Conservation (phyloP, 2,797 vertebrate genomes). For the Novumbra hubbsi region DNA sequence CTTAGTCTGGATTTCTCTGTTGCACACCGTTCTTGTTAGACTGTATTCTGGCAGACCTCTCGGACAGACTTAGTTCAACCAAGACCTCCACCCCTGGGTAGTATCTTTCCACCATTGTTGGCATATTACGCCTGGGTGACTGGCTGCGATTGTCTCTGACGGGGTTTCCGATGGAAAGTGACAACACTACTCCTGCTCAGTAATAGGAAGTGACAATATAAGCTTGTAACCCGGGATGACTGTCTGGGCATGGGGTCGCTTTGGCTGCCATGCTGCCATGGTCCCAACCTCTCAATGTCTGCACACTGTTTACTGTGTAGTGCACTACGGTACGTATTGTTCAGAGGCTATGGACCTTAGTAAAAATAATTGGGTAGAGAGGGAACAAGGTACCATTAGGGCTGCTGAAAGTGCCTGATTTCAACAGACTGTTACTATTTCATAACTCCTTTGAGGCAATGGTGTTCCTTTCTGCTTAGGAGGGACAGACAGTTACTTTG, state of each 20-base stretch:
- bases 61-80: conserved; percentile 31
- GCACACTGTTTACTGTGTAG: not conserved
- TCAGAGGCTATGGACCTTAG: not conserved
- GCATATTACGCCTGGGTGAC: not conserved
- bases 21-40: not conserved
- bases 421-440: not conserved
- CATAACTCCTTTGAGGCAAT: conserved; percentile 10
- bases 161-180: conserved; percentile 28
- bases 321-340: not conserved
- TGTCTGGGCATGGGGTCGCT: conserved; percentile 21
- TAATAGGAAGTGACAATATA: too few relatives aligned
- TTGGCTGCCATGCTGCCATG: not conserved
- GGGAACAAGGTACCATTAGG: not conserved
- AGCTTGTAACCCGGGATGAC: conserved; percentile 29
- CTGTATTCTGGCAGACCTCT: not conserved
- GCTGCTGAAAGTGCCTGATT: not conserved
- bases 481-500: conserved; percentile 10
- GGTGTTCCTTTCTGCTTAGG: conserved; percentile 15
- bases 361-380: not conserved
- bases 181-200: conserved; percentile 28
- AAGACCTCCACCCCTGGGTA: conserved; percentile 6
- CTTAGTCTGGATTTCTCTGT: not conserved
- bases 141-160: conserved; percentile 32
- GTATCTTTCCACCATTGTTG: not conserved
- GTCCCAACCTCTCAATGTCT: not conserved